Conservation (phyloP, 1,140 invertebrate genomes). For the Drosophila rufa region DNA sequence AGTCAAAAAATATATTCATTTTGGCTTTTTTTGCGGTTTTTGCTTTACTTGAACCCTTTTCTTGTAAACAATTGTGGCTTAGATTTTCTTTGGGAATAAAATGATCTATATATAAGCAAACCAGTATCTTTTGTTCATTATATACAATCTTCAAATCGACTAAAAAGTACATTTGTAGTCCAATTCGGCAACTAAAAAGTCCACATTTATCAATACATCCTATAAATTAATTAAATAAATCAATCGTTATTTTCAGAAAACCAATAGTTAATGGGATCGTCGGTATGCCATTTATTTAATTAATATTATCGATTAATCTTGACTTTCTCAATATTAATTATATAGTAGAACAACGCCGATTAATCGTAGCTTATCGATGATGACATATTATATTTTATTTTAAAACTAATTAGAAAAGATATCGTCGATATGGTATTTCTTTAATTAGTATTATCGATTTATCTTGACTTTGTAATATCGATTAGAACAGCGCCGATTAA, state of each 20-base stretch:
- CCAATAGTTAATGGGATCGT: too few relatives aligned
- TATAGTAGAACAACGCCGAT: too few relatives aligned
- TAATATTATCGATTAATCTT: too few relatives aligned
- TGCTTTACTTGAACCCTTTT: conserved; percentile 3
- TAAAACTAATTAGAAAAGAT: too few relatives aligned
- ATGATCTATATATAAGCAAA: not conserved
- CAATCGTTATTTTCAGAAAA: too few relatives aligned
- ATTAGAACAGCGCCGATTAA: conserved; percentile 17
- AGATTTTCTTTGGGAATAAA: not conserved
- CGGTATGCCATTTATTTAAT: too few relatives aligned
- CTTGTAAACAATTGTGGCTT: conserved; percentile 2
- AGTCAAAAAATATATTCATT: not conserved
- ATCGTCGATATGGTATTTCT: too few relatives aligned
- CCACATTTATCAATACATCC: too few relatives aligned
- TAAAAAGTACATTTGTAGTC: not conserved
- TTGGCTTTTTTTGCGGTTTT: conserved; percentile 8
- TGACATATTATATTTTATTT: too few relatives aligned
- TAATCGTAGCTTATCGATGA: too few relatives aligned
- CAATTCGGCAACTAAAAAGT: not conserved
- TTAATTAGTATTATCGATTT: not conserved
- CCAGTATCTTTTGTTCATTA: not conserved
- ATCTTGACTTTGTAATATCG: not conserved
- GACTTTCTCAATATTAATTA: too few relatives aligned
- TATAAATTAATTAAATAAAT: too few relatives aligned
- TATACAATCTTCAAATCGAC: not conserved